These are phyloP conservation scores for Dendrocopos noguchii DNA, from an alignment of 2,113 vertebrate species.

Conservation along the genomic window DNA sequence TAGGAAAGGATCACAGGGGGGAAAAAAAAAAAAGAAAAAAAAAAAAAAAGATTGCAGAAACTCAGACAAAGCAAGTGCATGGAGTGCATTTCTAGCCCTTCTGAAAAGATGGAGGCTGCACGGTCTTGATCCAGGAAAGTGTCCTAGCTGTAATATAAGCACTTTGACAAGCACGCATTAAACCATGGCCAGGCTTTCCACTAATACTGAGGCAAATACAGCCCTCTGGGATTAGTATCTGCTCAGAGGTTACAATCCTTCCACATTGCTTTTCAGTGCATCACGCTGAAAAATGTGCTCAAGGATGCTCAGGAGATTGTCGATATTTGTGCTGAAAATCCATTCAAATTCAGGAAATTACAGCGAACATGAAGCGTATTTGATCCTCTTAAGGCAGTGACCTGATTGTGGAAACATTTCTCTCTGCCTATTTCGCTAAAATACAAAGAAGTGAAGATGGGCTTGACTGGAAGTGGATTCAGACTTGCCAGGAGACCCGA, in stretches of 20 bases:
- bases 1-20: background rate
- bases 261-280: background rate
- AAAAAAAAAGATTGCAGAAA: background rate
- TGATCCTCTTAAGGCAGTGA: slow-evolving; percentile 58
- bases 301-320: slow-evolving; percentile 3
- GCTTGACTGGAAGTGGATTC: background rate
- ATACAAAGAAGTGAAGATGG: background rate
- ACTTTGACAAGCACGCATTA: background rate
- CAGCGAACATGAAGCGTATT: slow-evolving; percentile 1
- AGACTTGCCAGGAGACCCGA: background rate
- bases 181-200: background rate
- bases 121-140: background rate
- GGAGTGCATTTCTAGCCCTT: background rate
- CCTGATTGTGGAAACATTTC: slow-evolving; percentile 25
- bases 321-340: slow-evolving; percentile 23
- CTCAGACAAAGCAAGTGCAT: background rate
- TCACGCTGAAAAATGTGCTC: background rate
- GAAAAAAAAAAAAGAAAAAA: too few species aligned
- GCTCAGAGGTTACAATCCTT: background rate
- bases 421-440: background rate
- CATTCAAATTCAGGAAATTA: slow-evolving; percentile 42
- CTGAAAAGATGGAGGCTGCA: background rate
- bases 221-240: background rate
- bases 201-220: background rate
- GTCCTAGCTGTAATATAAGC: background rate